Percentiles rank a stretch among this genome's conserved stretches.
phyloP scores from a whole-genome alignment of 2,797 vertebrate genomes.

The Hydrolagus colliei region DNA sequence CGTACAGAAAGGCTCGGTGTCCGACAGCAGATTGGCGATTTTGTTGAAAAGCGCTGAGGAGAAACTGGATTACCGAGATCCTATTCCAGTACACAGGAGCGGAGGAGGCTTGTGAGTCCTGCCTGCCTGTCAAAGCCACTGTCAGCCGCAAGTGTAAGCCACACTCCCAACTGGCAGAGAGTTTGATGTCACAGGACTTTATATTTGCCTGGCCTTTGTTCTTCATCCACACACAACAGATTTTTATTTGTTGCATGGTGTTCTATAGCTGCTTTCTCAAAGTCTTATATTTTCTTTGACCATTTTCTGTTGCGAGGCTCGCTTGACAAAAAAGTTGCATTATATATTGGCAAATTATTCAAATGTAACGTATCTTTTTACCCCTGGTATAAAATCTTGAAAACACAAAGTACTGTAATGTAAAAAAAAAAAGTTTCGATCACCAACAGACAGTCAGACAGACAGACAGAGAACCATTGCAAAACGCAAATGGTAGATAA shows the following conservation, averaged over 20 bases:
- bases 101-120: slow-evolving; percentile 80
- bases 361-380: slow-evolving; percentile 10
- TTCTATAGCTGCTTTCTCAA: not conserved
- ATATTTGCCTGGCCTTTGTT: not conserved
- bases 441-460: not conserved
- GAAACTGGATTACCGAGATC: slow-evolving; percentile 65
- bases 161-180: not conserved
- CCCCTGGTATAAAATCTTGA: slow-evolving; percentile 2
- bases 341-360: slow-evolving; percentile 18
- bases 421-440: slow-evolving; percentile 11
- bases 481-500: not conserved
- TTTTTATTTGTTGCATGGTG: not conserved
- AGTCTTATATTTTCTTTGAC: not conserved
- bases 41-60: slow-evolving; percentile 88
- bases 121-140: not conserved
- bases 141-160: not conserved
- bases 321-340: not conserved
- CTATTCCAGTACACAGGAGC: slow-evolving; percentile 83
- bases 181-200: not conserved
- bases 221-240: not conserved
- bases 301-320: not conserved
- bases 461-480: not conserved
- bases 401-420: slow-evolving; percentile 10
- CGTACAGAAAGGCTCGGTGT: slow-evolving; percentile 85
- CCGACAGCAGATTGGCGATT: slow-evolving; percentile 83